Evolutionary conservation across 2,797 vertebrate species (phyloP), one percentile per base, ranked within the genome.

Genomic region (Coccyzus lansbergi): DNA sequence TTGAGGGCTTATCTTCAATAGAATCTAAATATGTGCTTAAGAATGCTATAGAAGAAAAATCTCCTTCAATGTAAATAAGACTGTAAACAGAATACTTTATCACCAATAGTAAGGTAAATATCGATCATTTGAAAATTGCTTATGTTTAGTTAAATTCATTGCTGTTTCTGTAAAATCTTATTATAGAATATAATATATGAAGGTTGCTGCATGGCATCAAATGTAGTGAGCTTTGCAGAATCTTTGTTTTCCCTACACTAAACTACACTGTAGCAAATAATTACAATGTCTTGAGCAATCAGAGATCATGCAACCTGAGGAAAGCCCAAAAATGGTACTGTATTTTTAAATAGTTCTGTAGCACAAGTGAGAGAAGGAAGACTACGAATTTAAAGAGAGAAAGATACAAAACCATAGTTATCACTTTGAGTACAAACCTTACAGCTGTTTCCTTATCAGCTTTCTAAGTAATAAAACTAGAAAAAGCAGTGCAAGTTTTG

Each of bases 381-480:
- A 72, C 18, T 36, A 83, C 77, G 52, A 86, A 77, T 74, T 77
- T 86, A 79, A 92, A 89, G 34, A 52, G 15, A 78, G 46, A 64
- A 60, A 83, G 12, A 55, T 42, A 90, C 17, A 79, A 88, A 60
- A 7, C 24, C 4, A 2, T 38, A 60, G 38, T 68, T 91, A 65
- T 76, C 4, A 76, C 69, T 92, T 88, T 62, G 78, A 13, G 3
- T 83, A 79, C 84, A 88, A 93, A 80, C 16, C 65, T 92, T 85
- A 24, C 17, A 42, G 33, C 33, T 92, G 21, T 68, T 92, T 92
- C n/a, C 52, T 94, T 94, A 84, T 82, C 71, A 76, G 15, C 17
- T 69, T 86, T 82, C 36, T 11, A 86, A 80, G 38, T 83, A 86
- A 82, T 83, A 94, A 90, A 92, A 77, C 42, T 56, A 64, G 36